Percentiles rank a stretch among this genome's conserved stretches.
These are phyloP conservation scores for Metalampra italica DNA, from an alignment of 2,888 invertebrate species.

Conservation along the genomic window DNA sequence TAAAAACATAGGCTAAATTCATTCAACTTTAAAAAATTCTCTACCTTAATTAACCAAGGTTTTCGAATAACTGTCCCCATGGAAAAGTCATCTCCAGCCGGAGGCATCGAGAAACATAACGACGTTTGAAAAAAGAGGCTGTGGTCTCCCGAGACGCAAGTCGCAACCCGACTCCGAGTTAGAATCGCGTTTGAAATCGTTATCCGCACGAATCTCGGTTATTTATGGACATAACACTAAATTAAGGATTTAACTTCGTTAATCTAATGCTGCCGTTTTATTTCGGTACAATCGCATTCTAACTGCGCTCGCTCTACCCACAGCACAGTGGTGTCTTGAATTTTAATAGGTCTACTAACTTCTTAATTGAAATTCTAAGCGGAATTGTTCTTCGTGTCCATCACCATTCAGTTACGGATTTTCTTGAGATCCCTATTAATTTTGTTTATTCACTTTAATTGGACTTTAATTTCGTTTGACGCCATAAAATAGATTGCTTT, in stretches of 20 bases:
- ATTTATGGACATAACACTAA: slow-evolving; percentile 9
- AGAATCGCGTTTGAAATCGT: slow-evolving; percentile 37
- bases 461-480: slow-evolving; percentile 11
- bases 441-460: slow-evolving; percentile 30
- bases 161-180: slow-evolving; percentile 32
- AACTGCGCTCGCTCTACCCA: slow-evolving; percentile 37
- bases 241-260: slow-evolving; percentile 6
- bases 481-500: slow-evolving; percentile 8
- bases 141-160: slow-evolving; percentile 38
- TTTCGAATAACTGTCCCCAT: neutral
- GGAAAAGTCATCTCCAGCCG: slow-evolving; percentile 13
- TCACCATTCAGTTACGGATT: slow-evolving; percentile 48
- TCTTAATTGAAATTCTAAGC: slow-evolving; percentile 58
- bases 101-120: slow-evolving; percentile 36
- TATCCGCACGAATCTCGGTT: slow-evolving; percentile 27
- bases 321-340: slow-evolving; percentile 43
- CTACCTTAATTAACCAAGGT: neutral
- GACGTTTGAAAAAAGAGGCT: slow-evolving; percentile 37
- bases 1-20: too few relatives aligned
- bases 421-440: slow-evolving; percentile 36
- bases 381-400: slow-evolving; percentile 44
- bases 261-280: slow-evolving; percentile 20
- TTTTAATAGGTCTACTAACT: slow-evolving; percentile 52
- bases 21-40: too few relatives aligned
- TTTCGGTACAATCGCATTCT: slow-evolving; percentile 41